phyloP scores from a whole-genome alignment of 2,888 invertebrate genomes.

The Caenorhabditis imperialis region DNA sequence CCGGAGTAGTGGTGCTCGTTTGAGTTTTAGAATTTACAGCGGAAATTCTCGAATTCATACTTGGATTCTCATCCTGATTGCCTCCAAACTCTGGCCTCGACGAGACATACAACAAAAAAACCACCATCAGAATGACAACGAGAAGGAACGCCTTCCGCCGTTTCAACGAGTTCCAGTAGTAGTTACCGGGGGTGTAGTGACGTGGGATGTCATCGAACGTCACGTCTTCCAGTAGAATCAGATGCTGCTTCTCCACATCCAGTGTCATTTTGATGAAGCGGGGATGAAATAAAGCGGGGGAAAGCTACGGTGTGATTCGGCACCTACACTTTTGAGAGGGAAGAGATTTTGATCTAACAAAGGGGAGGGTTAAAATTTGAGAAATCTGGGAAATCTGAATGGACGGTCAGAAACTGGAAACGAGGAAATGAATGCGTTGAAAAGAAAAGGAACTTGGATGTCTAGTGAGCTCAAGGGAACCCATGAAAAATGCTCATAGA shows the following conservation, averaged over 20 bases:
- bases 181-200: too few species aligned
- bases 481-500: too few species aligned
- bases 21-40: neutral
- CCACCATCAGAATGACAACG: neutral
- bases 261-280: constrained; percentile 1
- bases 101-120: neutral
- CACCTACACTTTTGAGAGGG: too few species aligned
- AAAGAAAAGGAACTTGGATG: too few species aligned
- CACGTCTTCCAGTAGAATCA: constrained; percentile 3
- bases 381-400: too few species aligned
- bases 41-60: neutral
- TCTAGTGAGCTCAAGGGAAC: too few species aligned
- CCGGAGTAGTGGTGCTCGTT: neutral
- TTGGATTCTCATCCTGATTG: neutral
- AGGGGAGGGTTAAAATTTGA: too few species aligned
- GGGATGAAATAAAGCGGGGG: neutral
- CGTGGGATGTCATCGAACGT: too few species aligned
- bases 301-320: too few species aligned
- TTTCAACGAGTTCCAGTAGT: neutral
- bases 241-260: constrained; percentile 1
- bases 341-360: too few species aligned
- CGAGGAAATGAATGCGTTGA: too few species aligned
- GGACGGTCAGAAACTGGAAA: too few species aligned
- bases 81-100: neutral
- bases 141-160: neutral